These are phyloP conservation scores for Erpornis zantholeuca DNA, from an alignment of 2,113 vertebrate genomes.

Conservation along the genomic window DNA sequence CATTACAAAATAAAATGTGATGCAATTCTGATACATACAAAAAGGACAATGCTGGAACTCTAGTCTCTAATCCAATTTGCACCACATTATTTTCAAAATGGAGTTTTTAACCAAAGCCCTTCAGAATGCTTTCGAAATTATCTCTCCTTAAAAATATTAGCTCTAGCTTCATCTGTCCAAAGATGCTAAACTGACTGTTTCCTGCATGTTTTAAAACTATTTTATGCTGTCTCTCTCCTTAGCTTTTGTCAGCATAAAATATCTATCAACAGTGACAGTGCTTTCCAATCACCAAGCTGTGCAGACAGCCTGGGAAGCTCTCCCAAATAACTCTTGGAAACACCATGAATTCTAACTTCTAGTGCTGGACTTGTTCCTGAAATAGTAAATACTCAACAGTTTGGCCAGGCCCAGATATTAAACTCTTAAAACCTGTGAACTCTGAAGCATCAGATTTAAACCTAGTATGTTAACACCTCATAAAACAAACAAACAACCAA, in stretches of 20 bases:
- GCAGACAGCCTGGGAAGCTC: not conserved
- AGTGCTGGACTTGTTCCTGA: not conserved
- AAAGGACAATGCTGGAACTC: not conserved
- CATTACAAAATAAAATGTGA: not conserved
- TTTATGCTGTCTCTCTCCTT: not conserved
- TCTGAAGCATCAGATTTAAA: not conserved
- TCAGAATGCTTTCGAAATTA: not conserved
- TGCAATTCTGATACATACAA: not conserved
- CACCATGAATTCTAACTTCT: not conserved
- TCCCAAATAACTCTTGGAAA: not conserved
- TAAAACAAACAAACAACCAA: not conserved
- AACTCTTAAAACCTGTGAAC: not conserved
- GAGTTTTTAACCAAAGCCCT: not conserved
- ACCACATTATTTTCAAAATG: not conserved
- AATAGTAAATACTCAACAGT: not conserved
- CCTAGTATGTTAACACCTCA: not conserved
- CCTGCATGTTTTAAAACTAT: not conserved
- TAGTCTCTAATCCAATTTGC: not conserved
- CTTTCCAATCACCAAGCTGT: not conserved
- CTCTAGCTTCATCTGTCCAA: not conserved
- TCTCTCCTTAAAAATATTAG: not conserved
- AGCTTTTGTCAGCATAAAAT: not conserved
- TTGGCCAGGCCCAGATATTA: not conserved
- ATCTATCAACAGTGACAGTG: fast-evolving
- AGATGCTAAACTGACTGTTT: not conserved